Percentiles rank a stretch among this genome's conserved stretches.
phyloP scores from a whole-genome alignment of 2,797 vertebrate genomes.

The Champsocephalus gunnari region DNA sequence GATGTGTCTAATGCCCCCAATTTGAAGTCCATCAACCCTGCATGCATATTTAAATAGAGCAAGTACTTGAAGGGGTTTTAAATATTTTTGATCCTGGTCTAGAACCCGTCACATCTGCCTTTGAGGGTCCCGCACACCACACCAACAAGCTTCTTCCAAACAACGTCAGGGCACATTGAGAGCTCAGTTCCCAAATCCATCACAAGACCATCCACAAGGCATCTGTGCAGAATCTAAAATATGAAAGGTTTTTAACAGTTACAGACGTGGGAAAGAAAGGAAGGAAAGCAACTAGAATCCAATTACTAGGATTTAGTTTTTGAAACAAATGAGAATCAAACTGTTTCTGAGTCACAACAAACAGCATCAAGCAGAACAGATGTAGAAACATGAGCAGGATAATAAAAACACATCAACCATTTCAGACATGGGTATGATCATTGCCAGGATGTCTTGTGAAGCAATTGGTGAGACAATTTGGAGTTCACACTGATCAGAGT shows the following conservation, averaged over 20 bases:
- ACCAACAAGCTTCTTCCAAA: constrained; percentile 34
- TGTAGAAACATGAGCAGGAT: constrained; percentile 1
- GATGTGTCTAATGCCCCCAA: background rate
- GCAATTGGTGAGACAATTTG: background rate
- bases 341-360: constrained; percentile 17
- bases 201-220: constrained; percentile 31
- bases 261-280: background rate
- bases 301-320: too few species aligned
- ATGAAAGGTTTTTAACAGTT: background rate
- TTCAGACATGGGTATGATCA: background rate
- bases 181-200: constrained; percentile 35
- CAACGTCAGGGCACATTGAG: constrained; percentile 22
- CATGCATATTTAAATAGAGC: background rate
- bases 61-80: constrained; percentile 8
- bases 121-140: constrained; percentile 2
- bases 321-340: constrained; percentile 29
- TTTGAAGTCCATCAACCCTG: fast-evolving
- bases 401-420: background rate
- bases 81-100: constrained; percentile 36
- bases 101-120: constrained; percentile 26
- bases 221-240: constrained; percentile 4
- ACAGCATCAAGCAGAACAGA: constrained; percentile 7
- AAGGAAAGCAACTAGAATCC: background rate
- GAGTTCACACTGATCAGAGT: background rate
- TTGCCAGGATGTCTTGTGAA: constrained; percentile 1